These are phyloP conservation scores for Stenurella melanura DNA, from an alignment of 2,888 invertebrate genomes.

Conservation along the genomic window DNA sequence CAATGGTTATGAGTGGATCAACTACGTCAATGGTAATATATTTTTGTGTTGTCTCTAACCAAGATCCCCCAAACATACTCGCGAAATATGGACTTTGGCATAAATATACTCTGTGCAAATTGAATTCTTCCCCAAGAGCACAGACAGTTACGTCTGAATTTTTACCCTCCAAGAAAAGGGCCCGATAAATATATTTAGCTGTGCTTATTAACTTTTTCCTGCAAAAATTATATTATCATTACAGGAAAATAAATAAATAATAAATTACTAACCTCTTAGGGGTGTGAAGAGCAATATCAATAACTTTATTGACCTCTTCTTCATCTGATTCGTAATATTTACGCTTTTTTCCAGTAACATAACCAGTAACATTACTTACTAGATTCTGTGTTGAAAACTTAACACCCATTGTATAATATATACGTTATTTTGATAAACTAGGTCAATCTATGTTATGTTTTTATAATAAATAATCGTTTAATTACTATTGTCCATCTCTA, in stretches of 20 bases:
- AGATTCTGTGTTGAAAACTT: slow-evolving; percentile 70
- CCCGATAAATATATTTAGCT: slow-evolving; percentile 86
- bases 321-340: slow-evolving; percentile 76
- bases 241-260: neutral
- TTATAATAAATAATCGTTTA: slow-evolving; percentile 16
- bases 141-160: slow-evolving; percentile 84
- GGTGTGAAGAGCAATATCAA: slow-evolving; percentile 77
- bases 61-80: slow-evolving; percentile 87
- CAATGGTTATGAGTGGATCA: slow-evolving; percentile 82
- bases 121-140: slow-evolving; percentile 83
- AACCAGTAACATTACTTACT: slow-evolving; percentile 72
- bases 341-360: slow-evolving; percentile 75
- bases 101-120: slow-evolving; percentile 86
- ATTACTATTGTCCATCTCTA: slow-evolving; percentile 9
- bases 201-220: slow-evolving; percentile 83
- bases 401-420: slow-evolving; percentile 71
- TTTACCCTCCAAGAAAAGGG: slow-evolving; percentile 84
- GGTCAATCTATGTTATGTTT: slow-evolving; percentile 32
- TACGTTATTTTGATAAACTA: slow-evolving; percentile 26
- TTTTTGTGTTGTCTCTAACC: slow-evolving; percentile 82
- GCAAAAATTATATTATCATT: slow-evolving; percentile 35
- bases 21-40: slow-evolving; percentile 81
- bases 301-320: slow-evolving; percentile 74
- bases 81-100: slow-evolving; percentile 88
- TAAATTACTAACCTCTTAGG: slow-evolving; percentile 77